Conservation (phyloP, 2,113 vertebrate species). For the Urocynchramus pylzowi region DNA sequence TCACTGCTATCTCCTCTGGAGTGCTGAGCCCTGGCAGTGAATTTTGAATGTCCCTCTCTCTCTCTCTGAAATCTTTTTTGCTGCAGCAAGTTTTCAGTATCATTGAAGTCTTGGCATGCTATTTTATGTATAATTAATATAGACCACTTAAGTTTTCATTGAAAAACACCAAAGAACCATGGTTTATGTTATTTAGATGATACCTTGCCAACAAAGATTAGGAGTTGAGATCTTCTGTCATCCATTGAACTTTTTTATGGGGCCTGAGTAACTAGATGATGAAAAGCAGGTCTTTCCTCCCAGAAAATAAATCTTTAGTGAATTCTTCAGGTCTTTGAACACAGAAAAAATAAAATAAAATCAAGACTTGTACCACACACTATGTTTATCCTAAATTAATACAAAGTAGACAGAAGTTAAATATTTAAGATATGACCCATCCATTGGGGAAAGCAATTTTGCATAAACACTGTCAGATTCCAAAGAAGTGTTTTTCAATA, state of each 20-base stretch:
- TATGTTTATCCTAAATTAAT: conserved; percentile 1
- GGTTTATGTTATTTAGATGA: background rate
- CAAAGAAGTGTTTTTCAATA: conserved; percentile 46
- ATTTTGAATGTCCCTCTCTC: background rate
- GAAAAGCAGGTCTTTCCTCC: conserved; percentile 26
- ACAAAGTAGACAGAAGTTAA: conserved; percentile 14
- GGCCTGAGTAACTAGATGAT: background rate
- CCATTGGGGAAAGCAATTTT: conserved; percentile 14
- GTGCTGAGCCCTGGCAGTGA: background rate
- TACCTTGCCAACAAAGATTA: background rate
- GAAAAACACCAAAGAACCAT: background rate
- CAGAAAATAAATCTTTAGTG: background rate
- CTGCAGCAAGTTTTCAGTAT: background rate
- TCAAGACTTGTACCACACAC: background rate
- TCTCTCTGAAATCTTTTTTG: background rate
- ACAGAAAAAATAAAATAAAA: background rate
- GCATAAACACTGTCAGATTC: conserved; percentile 41
- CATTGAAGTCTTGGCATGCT: background rate
- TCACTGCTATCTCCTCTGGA: background rate
- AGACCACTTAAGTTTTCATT: background rate
- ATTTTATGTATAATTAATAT: conserved; percentile 36
- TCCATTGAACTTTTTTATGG: background rate
- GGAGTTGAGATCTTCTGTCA: background rate
- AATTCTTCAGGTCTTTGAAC: background rate
- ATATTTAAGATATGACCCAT: conserved; percentile 38